phyloP scores from a whole-genome alignment of 2,888 invertebrate species.

The Xestoiulus laeticollis region DNA sequence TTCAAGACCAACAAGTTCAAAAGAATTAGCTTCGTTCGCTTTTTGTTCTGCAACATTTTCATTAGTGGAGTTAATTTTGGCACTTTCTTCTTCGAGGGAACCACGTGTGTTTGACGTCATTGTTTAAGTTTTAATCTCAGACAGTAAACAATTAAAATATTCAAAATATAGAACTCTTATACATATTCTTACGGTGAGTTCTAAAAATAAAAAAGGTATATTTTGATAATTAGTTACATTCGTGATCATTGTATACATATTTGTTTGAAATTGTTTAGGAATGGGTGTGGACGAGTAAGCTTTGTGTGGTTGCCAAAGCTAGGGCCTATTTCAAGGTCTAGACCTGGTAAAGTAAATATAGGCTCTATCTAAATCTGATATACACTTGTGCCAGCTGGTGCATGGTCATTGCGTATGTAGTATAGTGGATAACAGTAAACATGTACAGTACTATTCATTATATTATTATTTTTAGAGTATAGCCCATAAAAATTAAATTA shows the following conservation, averaged over 20 bases:
- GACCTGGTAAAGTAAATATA: neutral
- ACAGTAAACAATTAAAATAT: neutral
- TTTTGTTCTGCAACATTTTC: neutral
- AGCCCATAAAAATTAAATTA: too few species aligned
- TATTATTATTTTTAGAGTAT: too few species aligned
- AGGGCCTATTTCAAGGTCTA: neutral
- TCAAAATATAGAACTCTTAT: neutral
- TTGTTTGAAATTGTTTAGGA: neutral
- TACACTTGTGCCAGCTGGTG: neutral
- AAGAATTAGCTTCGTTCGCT: neutral
- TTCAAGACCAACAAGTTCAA: neutral
- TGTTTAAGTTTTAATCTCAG: neutral
- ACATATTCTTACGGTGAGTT: neutral
- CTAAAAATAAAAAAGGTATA: neutral
- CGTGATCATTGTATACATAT: neutral
- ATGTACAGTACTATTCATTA: too few species aligned
- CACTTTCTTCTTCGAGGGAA: neutral
- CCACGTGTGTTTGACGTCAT: constrained; percentile 3
- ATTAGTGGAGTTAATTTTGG: neutral
- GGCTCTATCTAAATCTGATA: neutral
- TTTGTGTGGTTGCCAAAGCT: neutral
- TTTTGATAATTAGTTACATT: neutral
- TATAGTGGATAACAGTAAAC: neutral
- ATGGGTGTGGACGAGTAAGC: neutral
- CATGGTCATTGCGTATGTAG: neutral